Base-by-base conservation (phyloP, 2,888 invertebrate species). In the Vannuccia rotundouncinata region DNA sequence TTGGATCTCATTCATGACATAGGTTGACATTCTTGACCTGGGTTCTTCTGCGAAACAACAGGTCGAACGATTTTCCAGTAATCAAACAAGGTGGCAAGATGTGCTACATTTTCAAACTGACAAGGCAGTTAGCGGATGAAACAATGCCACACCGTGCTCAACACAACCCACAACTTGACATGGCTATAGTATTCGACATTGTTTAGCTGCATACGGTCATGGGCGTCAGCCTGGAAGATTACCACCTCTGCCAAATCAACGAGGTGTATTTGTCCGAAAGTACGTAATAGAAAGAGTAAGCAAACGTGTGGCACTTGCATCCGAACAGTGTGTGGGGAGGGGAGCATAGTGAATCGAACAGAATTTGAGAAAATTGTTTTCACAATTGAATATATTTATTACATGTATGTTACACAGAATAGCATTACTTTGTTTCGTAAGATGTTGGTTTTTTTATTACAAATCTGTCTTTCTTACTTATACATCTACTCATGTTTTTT, bases 401-500 rank as follows among this genome's bases (percentile, higher is more conserved):
- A 17, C 17, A 45, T 45, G 45, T 10, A 45, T 45, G 5, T 45
- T 45, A 10, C n/a, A n/a, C 45, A 45, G 45, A 5, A 45, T 66
- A 66, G 66, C 22, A 66, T 66, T 22, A 66, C 66, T 66, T 66
- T 66, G 66, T 66, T 66, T 66, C 25, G 66, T 66, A 66, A 66
- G 66, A 13, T 22, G 66, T 66, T 22, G 10, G 66, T 66, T 66
- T 66, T 66, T 66, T 66, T 13, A 66, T 13, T n/a, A 66, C 66
- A 66, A 66, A 66, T 22, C 66, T 66, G 66, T 66, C 25, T 45
- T 66, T 66, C 13, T 66, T 66, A 66, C 66, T 66, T 66, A 66
- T 66, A 66, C 66, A 66, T 66, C 25, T 66, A 66, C 66, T 66
- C 25, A 22, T 66, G 66, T 66, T 66, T 66, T 66, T 66, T 66